phyloP scores from a whole-genome alignment of 2,888 invertebrate species.

The Platypus cylindrus region DNA sequence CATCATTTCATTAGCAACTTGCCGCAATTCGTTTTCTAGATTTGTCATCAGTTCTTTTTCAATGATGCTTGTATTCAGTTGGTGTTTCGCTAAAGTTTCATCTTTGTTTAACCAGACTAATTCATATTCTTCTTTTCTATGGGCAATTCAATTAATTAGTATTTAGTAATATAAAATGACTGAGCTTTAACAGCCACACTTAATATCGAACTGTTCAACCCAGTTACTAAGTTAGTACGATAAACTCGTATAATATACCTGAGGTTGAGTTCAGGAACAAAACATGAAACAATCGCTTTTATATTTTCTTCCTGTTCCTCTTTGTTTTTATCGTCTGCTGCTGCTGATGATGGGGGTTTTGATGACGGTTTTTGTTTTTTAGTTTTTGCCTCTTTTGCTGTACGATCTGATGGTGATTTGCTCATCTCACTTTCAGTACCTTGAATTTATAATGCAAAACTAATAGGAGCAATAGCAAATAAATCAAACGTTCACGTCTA shows the following conservation, averaged over 20 bases:
- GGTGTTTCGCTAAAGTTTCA: constrained; percentile 64
- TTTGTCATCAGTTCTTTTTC: constrained; percentile 69
- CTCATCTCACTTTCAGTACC: constrained; percentile 70
- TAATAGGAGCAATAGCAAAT: no score
- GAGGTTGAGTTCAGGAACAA: constrained; percentile 57
- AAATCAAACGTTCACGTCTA: background rate
- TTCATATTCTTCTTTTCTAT: constrained; percentile 58
- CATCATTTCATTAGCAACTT: constrained; percentile 69
- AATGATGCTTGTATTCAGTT: constrained; percentile 70
- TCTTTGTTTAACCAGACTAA: constrained; percentile 76
- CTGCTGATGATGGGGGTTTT: constrained; percentile 38
- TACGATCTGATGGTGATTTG: constrained; percentile 63
- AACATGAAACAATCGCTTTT: constrained; percentile 56
- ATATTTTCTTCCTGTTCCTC: constrained; percentile 55
- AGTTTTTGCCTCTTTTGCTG: constrained; percentile 66
- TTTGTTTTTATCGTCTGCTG: constrained; percentile 45
- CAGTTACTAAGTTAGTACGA: no score
- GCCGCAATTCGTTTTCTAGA: constrained; percentile 71
- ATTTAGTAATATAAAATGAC: no score
- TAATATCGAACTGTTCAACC: no score
- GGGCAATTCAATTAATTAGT: no score
- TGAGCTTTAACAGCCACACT: no score
- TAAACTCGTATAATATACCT: constrained; percentile 31
- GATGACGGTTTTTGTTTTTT: constrained; percentile 64
- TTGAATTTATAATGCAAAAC: no score